Percentiles rank a stretch among this genome's conserved stretches.
Evolutionary conservation across 2,113 vertebrate genomes (phyloP).

Genomic region (Menura novaehollandiae): DNA sequence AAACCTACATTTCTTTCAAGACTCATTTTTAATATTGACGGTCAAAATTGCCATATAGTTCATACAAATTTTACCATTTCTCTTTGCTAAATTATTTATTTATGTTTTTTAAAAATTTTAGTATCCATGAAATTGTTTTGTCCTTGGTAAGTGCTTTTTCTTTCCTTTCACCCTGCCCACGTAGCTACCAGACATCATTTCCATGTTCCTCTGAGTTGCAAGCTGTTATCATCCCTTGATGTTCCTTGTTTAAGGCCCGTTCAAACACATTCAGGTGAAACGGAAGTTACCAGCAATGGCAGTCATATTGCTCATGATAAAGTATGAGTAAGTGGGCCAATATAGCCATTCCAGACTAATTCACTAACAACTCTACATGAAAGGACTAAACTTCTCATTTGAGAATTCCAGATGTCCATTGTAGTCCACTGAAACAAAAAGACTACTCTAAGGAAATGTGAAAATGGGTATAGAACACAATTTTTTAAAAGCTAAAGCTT

Average conservation of each 20-base stretch:
- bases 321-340: neutral
- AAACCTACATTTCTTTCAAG: neutral
- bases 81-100: neutral
- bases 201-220: neutral
- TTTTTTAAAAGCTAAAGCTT: neutral
- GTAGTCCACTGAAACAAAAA: neutral
- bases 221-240: neutral
- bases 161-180: neutral
- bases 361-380: neutral
- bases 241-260: neutral
- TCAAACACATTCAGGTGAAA: neutral
- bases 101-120: neutral
- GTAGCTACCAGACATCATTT: neutral
- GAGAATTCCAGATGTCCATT: neutral
- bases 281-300: neutral
- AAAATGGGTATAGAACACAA: neutral
- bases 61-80: neutral
- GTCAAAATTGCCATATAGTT: neutral
- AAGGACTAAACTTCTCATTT: neutral
- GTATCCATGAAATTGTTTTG: neutral
- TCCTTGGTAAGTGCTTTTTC: neutral
- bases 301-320: neutral
- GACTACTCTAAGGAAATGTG: neutral
- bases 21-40: fast-evolving
- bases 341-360: neutral